A percentile compares a stretch with the other conserved stretches of the same genome.
phyloP scores from a whole-genome alignment of 2,797 vertebrate genomes.

The Emys orbicularis region DNA sequence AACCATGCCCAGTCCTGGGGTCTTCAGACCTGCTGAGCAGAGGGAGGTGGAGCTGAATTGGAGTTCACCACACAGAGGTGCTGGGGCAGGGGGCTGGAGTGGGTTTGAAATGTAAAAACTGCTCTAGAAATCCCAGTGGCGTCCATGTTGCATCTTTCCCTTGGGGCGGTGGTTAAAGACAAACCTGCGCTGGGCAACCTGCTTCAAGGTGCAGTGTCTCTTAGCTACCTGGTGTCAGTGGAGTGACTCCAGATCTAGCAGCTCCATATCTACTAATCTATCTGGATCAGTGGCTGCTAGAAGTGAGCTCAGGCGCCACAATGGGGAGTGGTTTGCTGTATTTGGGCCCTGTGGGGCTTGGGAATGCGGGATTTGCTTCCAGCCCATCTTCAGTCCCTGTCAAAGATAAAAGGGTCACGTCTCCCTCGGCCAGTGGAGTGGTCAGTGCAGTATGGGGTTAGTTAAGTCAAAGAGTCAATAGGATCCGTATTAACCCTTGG shows the following conservation, averaged over 20 bases:
- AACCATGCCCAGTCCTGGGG: background rate
- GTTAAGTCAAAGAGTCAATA: too few relatives aligned
- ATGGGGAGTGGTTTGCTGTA: background rate
- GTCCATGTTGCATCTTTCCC: background rate
- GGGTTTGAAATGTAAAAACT: background rate
- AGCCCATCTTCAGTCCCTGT: background rate
- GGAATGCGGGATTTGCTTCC: background rate
- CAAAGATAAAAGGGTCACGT: background rate
- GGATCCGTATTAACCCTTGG: background rate
- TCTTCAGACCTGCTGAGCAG: background rate
- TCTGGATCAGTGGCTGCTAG: background rate
- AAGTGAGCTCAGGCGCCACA: too few relatives aligned
- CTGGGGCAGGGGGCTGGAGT: background rate
- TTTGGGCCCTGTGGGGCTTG: background rate
- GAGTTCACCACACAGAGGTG: background rate
- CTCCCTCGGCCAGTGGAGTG: background rate
- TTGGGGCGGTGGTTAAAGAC: background rate
- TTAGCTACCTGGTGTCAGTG: background rate
- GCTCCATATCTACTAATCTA: background rate
- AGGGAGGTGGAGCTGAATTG: background rate
- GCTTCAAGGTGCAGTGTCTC: background rate
- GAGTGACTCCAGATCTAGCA: background rate
- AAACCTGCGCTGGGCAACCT: background rate
- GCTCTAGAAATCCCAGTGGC: background rate
- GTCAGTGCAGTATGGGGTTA: too few relatives aligned